Evolutionary conservation across 2,888 invertebrate species (phyloP).

Genomic region (Tipula helvola): DNA sequence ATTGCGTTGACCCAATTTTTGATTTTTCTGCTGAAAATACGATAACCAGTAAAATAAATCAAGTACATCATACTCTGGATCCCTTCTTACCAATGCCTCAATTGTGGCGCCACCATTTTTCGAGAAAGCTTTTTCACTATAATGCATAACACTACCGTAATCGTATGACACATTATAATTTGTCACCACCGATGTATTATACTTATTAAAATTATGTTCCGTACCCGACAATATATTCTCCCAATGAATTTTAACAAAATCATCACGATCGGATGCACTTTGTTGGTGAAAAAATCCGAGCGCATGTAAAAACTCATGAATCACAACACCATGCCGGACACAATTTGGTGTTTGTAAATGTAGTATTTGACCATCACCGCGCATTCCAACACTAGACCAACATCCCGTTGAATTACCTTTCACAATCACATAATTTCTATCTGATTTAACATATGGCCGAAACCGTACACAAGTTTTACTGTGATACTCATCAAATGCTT

Average conservation of each 20-base stretch:
- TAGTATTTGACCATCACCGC: slow-evolving; percentile 47
- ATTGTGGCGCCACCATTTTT: slow-evolving; percentile 54
- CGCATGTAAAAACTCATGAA: slow-evolving; percentile 69
- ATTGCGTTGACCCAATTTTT: slow-evolving; percentile 40
- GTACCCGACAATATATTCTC: slow-evolving; percentile 46
- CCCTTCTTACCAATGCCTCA: slow-evolving; percentile 38
- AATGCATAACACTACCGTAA: slow-evolving; percentile 63
- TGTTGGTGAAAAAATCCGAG: slow-evolving; percentile 78
- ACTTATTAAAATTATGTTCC: slow-evolving; percentile 50
- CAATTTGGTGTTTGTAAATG: slow-evolving; percentile 44
- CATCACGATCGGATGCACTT: slow-evolving; percentile 62
- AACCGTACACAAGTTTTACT: slow-evolving; percentile 50
- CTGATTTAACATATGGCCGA: slow-evolving; percentile 41
- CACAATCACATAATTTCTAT: slow-evolving; percentile 45
- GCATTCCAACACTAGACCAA: slow-evolving; percentile 51
- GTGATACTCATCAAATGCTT: slow-evolving; percentile 46
- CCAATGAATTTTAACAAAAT: slow-evolving; percentile 59
- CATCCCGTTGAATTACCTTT: slow-evolving; percentile 45
- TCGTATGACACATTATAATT: slow-evolving; percentile 57
- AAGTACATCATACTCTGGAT: neutral
- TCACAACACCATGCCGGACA: slow-evolving; percentile 48
- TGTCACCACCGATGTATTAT: slow-evolving; percentile 46
- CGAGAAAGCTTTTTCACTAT: slow-evolving; percentile 52
- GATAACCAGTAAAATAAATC: neutral
- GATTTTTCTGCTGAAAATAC: slow-evolving; percentile 32